Base-by-base conservation (phyloP, 2,888 invertebrate species). In the Metopia argyrocephala region DNA sequence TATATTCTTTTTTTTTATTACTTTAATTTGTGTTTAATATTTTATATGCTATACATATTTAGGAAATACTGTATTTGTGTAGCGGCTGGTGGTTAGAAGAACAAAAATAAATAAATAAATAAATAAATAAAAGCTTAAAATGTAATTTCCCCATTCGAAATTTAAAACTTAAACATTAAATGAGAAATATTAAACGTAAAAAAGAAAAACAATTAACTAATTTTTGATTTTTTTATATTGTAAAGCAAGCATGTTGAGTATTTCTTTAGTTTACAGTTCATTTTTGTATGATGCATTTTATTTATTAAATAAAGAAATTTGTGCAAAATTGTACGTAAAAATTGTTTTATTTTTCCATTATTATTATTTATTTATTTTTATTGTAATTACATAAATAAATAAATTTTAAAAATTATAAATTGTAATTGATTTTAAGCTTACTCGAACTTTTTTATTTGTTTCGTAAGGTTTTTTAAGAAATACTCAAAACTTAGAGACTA, bases 401-500 rank as follows among this genome's bases (percentile, higher is more conserved):
- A 66, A 28, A 70, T 25, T 57, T 12, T 38, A 38, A 12, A 38
- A 12, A 38, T 2, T 65, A 52, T 52, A 25, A 50, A 48, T 52
- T 48, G 18, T 70, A 27, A 56, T 25, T 20, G 5, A 3, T 25
- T 59, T 76, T 56, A 76, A 69, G 69, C 76, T 76, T 71, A 65
- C 45, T 48, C 66, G 27, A 59, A 54, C 61, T 70, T 18, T 70
- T 57, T 73, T 12, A n/a, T 56, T 56, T 25, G 7, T 5, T 28
- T 56, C 2, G n/a, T 56, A 52, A 28, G 61, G 45, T 9, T 64
- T 59, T 66, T 54, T 45, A 70, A 80, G 73, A 76, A 73, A 76
- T 80, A 80, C 68, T 80, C 80, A 80, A 80, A 68, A 76, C 80
- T 76, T 73, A 79, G 56, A 66, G 80, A 80, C 80, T 80, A 80